Conservation (phyloP, 2,888 invertebrate genomes). For the Callinectes sapidus region DNA sequence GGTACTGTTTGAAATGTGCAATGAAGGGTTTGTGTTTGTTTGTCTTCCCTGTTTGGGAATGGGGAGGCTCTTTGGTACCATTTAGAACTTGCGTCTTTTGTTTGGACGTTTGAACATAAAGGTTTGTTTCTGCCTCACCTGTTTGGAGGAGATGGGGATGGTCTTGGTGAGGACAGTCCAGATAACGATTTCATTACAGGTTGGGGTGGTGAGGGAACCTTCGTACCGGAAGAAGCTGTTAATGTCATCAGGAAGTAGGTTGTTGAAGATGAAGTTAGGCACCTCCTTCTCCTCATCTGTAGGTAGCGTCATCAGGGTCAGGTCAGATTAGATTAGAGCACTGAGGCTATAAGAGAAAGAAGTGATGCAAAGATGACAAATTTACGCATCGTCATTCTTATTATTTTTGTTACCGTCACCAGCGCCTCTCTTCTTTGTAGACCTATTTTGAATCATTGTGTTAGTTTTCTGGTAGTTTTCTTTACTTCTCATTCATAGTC, state of each 20-base stretch:
- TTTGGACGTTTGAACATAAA: background rate
- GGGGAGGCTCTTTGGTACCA: no score
- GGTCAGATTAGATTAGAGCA: background rate
- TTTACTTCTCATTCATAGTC: background rate
- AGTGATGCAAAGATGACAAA: no score
- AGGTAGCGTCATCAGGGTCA: background rate
- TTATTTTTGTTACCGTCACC: background rate
- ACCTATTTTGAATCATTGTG: background rate
- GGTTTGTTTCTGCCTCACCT: slow-evolving; percentile 35
- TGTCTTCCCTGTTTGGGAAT: no score
- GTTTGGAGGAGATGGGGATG: slow-evolving; percentile 27
- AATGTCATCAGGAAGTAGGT: slow-evolving; percentile 8
- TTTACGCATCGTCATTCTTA: no score
- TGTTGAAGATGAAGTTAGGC: background rate
- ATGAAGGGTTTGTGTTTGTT: no score
- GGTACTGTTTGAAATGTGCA: no score
- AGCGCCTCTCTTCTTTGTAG: background rate
- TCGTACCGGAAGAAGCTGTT: slow-evolving; percentile 37
- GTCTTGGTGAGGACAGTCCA: slow-evolving; percentile 36
- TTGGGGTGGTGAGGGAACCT: slow-evolving; percentile 52
- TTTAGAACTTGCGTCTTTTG: background rate
- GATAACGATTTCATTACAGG: slow-evolving; percentile 35
- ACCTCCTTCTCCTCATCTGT: slow-evolving; percentile 4
- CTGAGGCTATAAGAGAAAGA: background rate
- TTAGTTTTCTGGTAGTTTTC: background rate